Percentiles rank a stretch among this genome's conserved stretches.
These are phyloP conservation scores for Cyanocitta stelleri DNA, from an alignment of 2,113 vertebrate species.

Conservation along the genomic window DNA sequence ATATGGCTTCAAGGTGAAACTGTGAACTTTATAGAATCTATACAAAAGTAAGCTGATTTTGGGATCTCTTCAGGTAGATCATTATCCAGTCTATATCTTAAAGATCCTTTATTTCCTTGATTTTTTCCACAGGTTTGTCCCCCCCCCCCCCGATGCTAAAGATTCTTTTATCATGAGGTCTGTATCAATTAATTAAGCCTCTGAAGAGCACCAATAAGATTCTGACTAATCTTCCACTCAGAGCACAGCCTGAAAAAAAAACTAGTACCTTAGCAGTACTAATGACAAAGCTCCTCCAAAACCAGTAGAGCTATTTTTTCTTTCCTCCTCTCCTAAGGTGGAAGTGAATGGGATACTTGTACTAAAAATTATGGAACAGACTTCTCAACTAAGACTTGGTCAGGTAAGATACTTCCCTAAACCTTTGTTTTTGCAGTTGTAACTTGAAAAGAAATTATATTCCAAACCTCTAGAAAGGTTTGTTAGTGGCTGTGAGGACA, in stretches of 20 bases:
- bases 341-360: neutral
- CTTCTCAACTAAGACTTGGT: neutral
- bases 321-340: neutral
- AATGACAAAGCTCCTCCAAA: neutral
- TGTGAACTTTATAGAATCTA: neutral
- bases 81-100: neutral
- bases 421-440: neutral
- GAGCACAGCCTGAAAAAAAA: neutral
- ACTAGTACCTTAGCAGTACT: neutral
- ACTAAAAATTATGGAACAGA: neutral
- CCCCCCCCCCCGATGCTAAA: neutral
- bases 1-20: neutral
- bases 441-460: neutral
- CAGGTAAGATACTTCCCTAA: neutral
- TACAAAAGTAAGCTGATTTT: neutral
- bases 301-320: neutral
- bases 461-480: neutral
- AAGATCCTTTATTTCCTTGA: neutral
- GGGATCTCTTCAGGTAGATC: neutral
- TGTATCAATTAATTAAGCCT: neutral
- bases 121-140: neutral
- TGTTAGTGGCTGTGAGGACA: neutral
- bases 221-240: neutral
- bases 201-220: neutral
- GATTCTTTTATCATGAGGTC: neutral